Evolutionary conservation across 2,797 vertebrate genomes (phyloP).

Genomic region (Cirrhinus mrigala): DNA sequence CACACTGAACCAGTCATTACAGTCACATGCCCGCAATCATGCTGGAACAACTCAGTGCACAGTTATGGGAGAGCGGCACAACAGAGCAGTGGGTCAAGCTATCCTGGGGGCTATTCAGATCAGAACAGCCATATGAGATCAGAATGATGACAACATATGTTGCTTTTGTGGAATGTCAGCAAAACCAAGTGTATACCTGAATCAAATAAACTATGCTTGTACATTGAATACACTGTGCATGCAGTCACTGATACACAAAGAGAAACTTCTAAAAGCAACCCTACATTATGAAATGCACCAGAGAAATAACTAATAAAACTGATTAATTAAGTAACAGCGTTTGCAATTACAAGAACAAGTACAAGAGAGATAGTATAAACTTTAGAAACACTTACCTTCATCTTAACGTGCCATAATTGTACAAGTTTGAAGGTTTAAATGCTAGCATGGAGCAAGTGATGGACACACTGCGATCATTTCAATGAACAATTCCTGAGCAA

Average conservation of each 20-base stretch:
- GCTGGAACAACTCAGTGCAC: slow-evolving; percentile 45
- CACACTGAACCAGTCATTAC: slow-evolving; percentile 39
- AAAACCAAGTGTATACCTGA: background rate
- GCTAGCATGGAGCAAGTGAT: background rate
- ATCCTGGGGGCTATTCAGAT: slow-evolving; percentile 30
- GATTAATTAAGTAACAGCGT: background rate
- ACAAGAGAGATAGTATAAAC: background rate
- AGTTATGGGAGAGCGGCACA: slow-evolving; percentile 34
- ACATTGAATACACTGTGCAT: background rate
- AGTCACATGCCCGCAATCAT: slow-evolving; percentile 59
- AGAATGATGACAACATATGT: slow-evolving; percentile 26
- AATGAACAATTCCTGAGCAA: slow-evolving; percentile 50
- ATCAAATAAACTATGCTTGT: background rate
- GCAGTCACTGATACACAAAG: background rate
- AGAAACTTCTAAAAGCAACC: background rate
- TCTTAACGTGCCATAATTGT: slow-evolving; percentile 8
- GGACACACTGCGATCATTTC: slow-evolving; percentile 18
- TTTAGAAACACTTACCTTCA: slow-evolving; percentile 36
- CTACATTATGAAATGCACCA: background rate
- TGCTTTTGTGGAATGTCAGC: background rate
- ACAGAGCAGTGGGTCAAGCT: slow-evolving; percentile 37
- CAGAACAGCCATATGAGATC: slow-evolving; percentile 25
- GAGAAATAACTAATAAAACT: background rate
- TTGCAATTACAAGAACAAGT: background rate
- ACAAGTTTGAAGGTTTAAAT: background rate